These are phyloP conservation scores for Gobius niger DNA, from an alignment of 2,113 vertebrate species.

Conservation along the genomic window DNA sequence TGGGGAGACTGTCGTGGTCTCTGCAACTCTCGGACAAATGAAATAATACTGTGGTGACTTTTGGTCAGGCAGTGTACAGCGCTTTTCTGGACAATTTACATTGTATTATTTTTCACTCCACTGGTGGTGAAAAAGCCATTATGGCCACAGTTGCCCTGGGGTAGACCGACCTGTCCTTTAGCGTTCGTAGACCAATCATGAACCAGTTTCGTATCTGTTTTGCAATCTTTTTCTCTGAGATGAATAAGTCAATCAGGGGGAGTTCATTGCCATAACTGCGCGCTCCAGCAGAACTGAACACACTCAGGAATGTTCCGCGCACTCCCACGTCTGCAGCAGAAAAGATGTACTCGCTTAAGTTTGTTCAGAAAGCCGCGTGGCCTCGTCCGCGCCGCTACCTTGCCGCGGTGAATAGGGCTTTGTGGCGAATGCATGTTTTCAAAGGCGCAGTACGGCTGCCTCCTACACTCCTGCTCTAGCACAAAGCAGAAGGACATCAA, in stretches of 20 bases:
- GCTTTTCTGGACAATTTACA: too few species aligned
- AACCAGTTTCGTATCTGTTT: not conserved
- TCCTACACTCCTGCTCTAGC: constrained; percentile 41
- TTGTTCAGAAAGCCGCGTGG: constrained; percentile 35
- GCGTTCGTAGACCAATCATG: not conserved
- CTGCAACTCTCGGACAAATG: too few species aligned
- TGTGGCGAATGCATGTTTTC: constrained; percentile 42
- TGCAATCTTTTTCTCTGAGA: not conserved
- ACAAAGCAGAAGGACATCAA: constrained; percentile 28
- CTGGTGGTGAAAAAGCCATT: too few species aligned
- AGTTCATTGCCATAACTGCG: constrained; percentile 25
- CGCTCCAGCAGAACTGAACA: constrained; percentile 16
- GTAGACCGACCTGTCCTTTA: too few species aligned
- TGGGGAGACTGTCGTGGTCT: too few species aligned
- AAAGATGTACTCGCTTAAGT: constrained; percentile 47
- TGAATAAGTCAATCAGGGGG: not conserved
- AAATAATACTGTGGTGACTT: too few species aligned
- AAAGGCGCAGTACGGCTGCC: constrained; percentile 45
- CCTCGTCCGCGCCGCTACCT: constrained; percentile 18
- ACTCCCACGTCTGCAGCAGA: constrained; percentile 39
- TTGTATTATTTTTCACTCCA: too few species aligned
- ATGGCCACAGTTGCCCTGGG: too few species aligned
- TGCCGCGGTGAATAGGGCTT: constrained; percentile 39
- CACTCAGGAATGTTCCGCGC: constrained; percentile 28
- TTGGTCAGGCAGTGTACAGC: too few species aligned